Evolutionary conservation across 2,113 vertebrate species (phyloP).

Genomic region (Progne subis): DNA sequence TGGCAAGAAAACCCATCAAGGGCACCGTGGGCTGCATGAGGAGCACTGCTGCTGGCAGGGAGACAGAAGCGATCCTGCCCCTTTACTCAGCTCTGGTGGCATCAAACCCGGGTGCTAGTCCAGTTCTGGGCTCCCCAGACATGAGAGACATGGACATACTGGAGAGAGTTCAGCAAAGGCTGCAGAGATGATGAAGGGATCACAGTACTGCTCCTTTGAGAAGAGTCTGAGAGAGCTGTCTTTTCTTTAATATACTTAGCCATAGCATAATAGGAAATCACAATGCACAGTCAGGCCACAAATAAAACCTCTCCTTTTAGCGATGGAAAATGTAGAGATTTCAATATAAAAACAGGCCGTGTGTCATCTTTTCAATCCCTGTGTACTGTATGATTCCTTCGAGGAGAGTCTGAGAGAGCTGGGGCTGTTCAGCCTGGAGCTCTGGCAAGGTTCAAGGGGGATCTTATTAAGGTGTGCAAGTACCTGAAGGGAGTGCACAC

Average conservation of each 20-base stretch:
- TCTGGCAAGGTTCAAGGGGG: rapidly evolving
- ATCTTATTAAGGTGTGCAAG: neutral
- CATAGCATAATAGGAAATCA: no score
- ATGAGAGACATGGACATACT: neutral
- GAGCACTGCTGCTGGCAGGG: neutral
- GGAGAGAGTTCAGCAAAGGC: neutral
- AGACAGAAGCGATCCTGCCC: neutral
- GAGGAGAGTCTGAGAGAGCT: neutral
- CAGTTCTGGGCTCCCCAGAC: neutral
- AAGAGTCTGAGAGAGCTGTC: neutral
- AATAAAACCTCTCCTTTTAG: no score
- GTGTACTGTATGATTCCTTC: neutral
- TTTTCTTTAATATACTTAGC: no score
- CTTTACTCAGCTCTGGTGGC: neutral
- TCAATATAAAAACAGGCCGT: no score
- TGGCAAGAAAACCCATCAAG: neutral
- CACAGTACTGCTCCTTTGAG: neutral
- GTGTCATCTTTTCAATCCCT: no score
- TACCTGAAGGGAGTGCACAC: neutral
- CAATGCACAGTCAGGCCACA: no score
- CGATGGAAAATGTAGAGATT: no score
- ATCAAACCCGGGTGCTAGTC: rapidly evolving
- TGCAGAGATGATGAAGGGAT: neutral
- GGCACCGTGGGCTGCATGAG: neutral
- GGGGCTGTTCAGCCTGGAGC: neutral